Base-by-base conservation (phyloP, 2,888 invertebrate species). In the Drosophila nr. perissopoda region DNA sequence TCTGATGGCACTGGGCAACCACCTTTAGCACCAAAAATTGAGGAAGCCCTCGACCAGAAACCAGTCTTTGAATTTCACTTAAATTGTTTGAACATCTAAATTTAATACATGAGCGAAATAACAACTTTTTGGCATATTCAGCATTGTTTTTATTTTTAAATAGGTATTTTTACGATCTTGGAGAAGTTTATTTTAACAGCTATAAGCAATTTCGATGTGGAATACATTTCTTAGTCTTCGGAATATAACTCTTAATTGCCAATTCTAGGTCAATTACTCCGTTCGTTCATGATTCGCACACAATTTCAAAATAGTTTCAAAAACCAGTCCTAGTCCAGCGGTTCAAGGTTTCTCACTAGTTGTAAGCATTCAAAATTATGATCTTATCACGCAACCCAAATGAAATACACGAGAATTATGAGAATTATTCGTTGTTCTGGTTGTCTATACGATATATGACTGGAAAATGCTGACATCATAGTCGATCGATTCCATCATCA, bases 401-500 rank as follows among this genome's bases (percentile, higher is more conserved):
- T 56, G 7, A 40, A 7, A 56, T 4, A 13, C 25, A 29, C n/a
- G 27, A n/a, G 11, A 6, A 4, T n/a, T 36, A 29, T 13, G n/a
- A 29, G 38, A 31, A 31, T 4, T 11, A 11, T 13, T 21, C 4
- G 11, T 38, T 21, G 38, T 29, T 13, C 18, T 53, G 13, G n/a
- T n/a, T 49, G 16, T 53, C 25, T 10, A 18, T 40, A 3, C 34
- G 21, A 69, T 45, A 11, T 56, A 61, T 57, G 33, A 7, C 4
- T 29, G 31, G 40, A 16, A 31, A 25, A 10, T 34, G 79, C 83
- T 84, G 89, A 89, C 87, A 87, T 84, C 82, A 84, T 86, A 69
- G 8, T 53, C 71, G 54, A 65, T 59, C 59, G 60, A 76, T 78
- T 59, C 67, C 73, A 68, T 59, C 73, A 84, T 85, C 80, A 74